Base-by-base conservation (phyloP, 2,113 vertebrate species). In the Phrynosoma platyrhinos region DNA sequence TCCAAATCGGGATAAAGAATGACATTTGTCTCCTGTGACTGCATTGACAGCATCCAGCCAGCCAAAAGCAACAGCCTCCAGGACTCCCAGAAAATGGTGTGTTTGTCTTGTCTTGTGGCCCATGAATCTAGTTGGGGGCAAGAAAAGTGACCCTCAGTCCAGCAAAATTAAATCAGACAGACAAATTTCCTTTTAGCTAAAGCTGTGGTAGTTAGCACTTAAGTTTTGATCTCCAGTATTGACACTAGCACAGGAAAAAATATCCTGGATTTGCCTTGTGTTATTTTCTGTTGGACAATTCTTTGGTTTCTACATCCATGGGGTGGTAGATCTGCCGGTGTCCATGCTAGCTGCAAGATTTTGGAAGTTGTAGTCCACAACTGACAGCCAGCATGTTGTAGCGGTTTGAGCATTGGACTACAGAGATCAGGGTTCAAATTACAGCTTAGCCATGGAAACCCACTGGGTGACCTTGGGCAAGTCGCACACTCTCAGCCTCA, bases 21-120 rank as follows among this genome's bases (percentile, higher is more conserved):
- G 87, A 83, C 80, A 83, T 83, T 88, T 55, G 62, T 74, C 47
- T 69, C 27, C 42, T 21, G 18, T 76, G 30, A 83, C 69, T 53
- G 72, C 47, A 83, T 27, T 88, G 87, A 88, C 87, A 88, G 80
- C 81, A 68, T 83, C 80, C 30, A 52, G 6, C 36, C 13, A 83
- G 81, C 58, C 52, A 83, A 77, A 88, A 81, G 12, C 30, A 10
- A n/a, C 40, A 18, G 66, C 32, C 74, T 27, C 0, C 14, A 8
- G 71, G 66, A 53, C 66, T 69, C 27, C 72, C 21, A 79, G 77
- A 21, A 89, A 89, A 81, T 85, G 83, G 88, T 81, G 68, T 75
- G 64, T 32, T 62, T 74, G 20, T 80, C 82, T 85, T 6, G 53
- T 62, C 82, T 85, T 6, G 53, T 62, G 58, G 69, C 40, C 83